phyloP scores from a whole-genome alignment of 2,888 invertebrate species.

The Campoplex capitator region DNA sequence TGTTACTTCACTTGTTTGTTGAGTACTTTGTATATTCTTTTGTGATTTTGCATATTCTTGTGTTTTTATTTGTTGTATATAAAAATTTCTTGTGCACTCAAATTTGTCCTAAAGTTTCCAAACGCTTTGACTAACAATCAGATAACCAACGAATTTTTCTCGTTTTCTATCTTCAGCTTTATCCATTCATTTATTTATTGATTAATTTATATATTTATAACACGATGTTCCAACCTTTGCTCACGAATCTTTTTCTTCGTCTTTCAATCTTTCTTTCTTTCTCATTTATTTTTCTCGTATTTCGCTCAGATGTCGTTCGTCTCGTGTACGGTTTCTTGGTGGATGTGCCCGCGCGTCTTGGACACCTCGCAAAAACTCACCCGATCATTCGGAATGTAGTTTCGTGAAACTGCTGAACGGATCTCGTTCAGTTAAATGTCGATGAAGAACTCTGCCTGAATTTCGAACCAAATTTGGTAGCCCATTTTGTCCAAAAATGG shows the following conservation, averaged over 20 bases:
- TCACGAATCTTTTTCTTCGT: conserved; percentile 45
- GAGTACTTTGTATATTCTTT: not conserved
- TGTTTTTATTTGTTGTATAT: not conserved
- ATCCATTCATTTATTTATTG: not conserved
- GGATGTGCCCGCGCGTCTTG: conserved; percentile 58
- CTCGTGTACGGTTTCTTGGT: conserved; percentile 54
- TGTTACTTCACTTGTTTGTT: not conserved
- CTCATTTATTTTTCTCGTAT: conserved; percentile 33
- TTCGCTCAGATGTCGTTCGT: conserved; percentile 54
- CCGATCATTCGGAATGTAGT: conserved; percentile 77
- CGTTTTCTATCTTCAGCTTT: not conserved
- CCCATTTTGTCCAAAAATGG: conserved; percentile 21
- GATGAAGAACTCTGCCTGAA: conserved; percentile 11
- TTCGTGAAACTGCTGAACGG: conserved; percentile 69
- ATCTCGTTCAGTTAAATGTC: conserved; percentile 36
- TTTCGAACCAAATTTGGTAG: conserved; percentile 57
- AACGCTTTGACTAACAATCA: no score
- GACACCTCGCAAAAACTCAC: conserved; percentile 74
- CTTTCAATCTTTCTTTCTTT: conserved; percentile 33
- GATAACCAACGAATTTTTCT: not conserved
- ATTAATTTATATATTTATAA: not conserved
- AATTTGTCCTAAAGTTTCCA: not conserved
- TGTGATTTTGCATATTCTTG: not conserved
- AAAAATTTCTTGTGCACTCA: not conserved
- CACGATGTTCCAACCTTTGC: conserved; percentile 33